Evolutionary conservation across 2,113 vertebrate genomes (phyloP), one percentile per base, ranked within the genome.

Genomic region (Orientallactaga bullata): DNA sequence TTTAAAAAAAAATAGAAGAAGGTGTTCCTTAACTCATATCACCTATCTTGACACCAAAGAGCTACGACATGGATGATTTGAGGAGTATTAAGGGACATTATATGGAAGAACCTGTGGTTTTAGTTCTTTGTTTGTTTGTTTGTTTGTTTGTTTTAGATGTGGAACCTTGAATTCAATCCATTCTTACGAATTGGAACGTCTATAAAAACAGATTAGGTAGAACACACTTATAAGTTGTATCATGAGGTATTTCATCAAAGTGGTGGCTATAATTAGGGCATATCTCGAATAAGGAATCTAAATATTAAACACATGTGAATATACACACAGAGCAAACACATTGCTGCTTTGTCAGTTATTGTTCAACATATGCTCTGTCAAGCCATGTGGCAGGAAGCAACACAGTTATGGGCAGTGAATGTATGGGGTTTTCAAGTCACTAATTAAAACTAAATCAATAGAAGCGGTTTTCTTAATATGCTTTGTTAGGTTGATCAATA

Each of bases 401-500:
- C 66, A 66, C 1, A 80, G 18, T 93, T 77, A 81, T 4, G 23
- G 68, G 32, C 32, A 60, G 35, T 79, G 51, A 65, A 37, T 39
- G 58, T n/a, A 21, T 7, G 10, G 47, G 32, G 21, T 4, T 88
- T 74, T 69, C 8, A 58, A 83, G 18, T 30, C 86, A 71, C 13
- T 85, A 24, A 71, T 55, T 94, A 78, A 88, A 85, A 77, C 35
- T 76, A 21, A 51, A 90, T 93, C 10, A 76, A 35, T 69, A 37
- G 39, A 83, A 68, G 15, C 86, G 35, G 18, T 86, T 90, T 88
- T 87, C 20, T 89, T 51, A 80, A 81, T 86, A 77, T 87, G n/a
- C 16, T 58, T 93, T 88, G 66, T 82, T 89, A 91, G 80, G 28
- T 55, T 95, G 58, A 93, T 68, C 65, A 32, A 28, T 86, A 60